Evolutionary conservation across 2,888 invertebrate species (phyloP).

Genomic region (Alviniconcha strummeri): DNA sequence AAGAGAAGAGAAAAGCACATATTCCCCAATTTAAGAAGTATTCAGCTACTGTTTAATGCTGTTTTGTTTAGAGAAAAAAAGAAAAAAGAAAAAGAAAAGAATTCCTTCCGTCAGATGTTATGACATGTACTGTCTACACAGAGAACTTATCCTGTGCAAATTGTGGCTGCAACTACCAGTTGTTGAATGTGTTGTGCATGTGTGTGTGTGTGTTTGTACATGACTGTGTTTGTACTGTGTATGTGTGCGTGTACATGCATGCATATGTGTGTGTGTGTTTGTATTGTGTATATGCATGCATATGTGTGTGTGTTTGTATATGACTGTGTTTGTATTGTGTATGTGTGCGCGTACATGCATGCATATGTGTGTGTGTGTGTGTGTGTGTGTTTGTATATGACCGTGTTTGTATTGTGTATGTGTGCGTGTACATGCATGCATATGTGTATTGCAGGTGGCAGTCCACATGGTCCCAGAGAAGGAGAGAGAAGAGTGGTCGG

Average conservation of each 20-base stretch:
- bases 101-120: too few relatives aligned
- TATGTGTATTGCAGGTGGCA: constrained; percentile 49
- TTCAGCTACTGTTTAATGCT: background rate
- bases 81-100: too few relatives aligned
- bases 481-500: constrained; percentile 55
- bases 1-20: background rate
- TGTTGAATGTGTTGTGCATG: background rate
- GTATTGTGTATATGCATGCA: background rate
- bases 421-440: background rate
- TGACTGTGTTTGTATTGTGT: background rate
- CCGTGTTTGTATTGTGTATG: background rate
- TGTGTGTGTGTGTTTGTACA: background rate
- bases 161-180: background rate
- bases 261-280: background rate
- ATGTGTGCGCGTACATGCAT: too few relatives aligned
- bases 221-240: background rate
- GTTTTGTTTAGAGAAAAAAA: background rate
- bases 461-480: constrained; percentile 57
- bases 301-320: background rate
- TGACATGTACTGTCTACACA: too few relatives aligned
- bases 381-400: background rate
- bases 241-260: background rate
- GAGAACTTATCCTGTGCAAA: background rate
- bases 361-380: background rate
- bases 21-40: background rate